Percentiles rank a stretch among this genome's conserved stretches.
Conservation (phyloP, 2,888 invertebrate species). For the Mallateleia sp. region DNA sequence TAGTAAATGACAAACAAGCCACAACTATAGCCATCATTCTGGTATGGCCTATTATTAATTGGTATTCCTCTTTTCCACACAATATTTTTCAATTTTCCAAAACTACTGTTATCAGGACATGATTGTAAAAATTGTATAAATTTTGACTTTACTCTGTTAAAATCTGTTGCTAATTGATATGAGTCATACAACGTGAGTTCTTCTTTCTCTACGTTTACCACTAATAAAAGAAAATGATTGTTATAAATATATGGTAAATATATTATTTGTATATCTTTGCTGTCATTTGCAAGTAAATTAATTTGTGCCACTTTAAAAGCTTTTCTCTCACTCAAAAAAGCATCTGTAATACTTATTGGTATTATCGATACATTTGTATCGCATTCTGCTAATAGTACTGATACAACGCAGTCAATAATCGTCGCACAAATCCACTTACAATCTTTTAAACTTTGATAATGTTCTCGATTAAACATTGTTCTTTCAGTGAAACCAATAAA, state of each 20-base stretch:
- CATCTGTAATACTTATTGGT: neutral
- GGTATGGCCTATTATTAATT: conserved; percentile 9
- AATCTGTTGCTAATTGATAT: neutral
- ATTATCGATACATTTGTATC: neutral
- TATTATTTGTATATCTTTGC: neutral
- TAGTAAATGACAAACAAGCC: conserved; percentile 20
- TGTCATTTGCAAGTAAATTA: neutral
- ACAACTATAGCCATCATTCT: conserved; percentile 14
- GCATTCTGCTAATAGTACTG: neutral
- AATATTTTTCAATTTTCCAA: conserved; percentile 12
- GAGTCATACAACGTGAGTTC: conserved; percentile 9
- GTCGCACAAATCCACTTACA: conserved; percentile 8
- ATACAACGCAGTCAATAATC: conserved; percentile 2
- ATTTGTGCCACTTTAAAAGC: neutral
- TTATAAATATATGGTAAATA: neutral
- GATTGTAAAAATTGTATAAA: conserved; percentile 12
- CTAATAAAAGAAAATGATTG: neutral
- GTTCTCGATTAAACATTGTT: neutral
- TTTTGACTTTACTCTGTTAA: neutral
- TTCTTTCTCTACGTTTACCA: neutral
- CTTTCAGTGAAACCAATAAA: neutral
- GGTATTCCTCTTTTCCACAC: neutral
- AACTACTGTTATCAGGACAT: neutral
- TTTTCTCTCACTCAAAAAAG: neutral
- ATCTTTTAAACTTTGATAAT: neutral